Evolutionary conservation across 2,113 vertebrate species (phyloP).

Genomic region (Mormoops blainvillei): DNA sequence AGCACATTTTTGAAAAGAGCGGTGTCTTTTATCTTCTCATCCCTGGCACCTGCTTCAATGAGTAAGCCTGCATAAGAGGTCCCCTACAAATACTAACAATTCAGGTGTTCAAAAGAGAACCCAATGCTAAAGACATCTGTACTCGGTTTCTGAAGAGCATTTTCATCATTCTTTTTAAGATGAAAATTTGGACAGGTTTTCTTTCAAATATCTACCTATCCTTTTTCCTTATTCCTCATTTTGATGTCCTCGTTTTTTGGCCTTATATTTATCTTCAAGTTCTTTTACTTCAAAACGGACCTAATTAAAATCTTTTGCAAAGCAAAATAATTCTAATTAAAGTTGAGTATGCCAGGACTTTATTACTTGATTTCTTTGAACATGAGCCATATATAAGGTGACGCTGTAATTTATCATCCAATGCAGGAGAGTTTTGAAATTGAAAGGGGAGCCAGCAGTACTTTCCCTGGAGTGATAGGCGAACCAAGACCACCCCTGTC

Average conservation of each 20-base stretch:
- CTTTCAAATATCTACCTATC: neutral
- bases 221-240: neutral
- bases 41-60: neutral
- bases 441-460: neutral
- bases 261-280: neutral
- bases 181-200: neutral
- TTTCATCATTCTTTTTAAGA: constrained; percentile 23
- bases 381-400: neutral
- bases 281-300: constrained; percentile 7
- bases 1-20: neutral
- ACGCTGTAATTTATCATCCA: neutral
- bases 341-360: neutral
- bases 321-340: constrained; percentile 13
- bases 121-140: neutral
- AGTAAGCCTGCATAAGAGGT: neutral
- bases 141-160: neutral
- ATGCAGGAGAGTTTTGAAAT: neutral
- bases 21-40: neutral
- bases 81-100: neutral
- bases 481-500: neutral
- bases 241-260: neutral
- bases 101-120: neutral
- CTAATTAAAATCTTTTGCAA: constrained; percentile 40
- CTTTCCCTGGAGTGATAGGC: neutral
- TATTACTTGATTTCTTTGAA: neutral